Conservation (phyloP, 2,113 vertebrate species). For the Takifugu flavidus region DNA sequence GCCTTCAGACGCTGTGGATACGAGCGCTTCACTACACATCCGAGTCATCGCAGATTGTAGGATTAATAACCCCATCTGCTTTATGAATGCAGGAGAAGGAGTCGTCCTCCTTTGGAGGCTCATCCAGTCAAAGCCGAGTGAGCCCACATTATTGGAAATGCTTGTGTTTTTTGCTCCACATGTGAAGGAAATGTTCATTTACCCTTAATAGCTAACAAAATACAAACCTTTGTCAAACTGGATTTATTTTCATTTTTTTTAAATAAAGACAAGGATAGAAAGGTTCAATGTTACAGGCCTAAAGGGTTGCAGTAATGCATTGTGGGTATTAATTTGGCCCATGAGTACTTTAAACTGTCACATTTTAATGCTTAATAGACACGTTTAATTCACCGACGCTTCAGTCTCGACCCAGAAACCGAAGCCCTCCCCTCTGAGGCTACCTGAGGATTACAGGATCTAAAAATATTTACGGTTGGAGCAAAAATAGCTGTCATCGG, state of each 20-base stretch:
- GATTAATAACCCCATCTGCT: constrained; percentile 67
- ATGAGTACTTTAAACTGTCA: neutral
- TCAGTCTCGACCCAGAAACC: no score
- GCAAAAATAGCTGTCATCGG: constrained; percentile 32
- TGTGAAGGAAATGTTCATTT: no score
- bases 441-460: constrained; percentile 1
- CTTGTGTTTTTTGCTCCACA: neutral
- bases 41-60: constrained; percentile 61
- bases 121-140: constrained; percentile 20
- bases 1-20: constrained; percentile 20
- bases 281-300: no score
- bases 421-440: constrained; percentile 15
- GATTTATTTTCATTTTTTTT: no score
- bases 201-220: no score
- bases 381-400: no score
- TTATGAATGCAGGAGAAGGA: constrained; percentile 51
- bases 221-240: no score
- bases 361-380: no score
- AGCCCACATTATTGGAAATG: neutral
- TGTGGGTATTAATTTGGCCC: neutral
- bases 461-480: constrained; percentile 4
- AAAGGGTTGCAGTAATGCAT: neutral
- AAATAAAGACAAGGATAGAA: no score
- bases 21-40: constrained; percentile 26
- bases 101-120: constrained; percentile 25